Evolutionary conservation across 92 coral and sea anemone species (phyloP).

Genomic region (Porites rus): DNA sequence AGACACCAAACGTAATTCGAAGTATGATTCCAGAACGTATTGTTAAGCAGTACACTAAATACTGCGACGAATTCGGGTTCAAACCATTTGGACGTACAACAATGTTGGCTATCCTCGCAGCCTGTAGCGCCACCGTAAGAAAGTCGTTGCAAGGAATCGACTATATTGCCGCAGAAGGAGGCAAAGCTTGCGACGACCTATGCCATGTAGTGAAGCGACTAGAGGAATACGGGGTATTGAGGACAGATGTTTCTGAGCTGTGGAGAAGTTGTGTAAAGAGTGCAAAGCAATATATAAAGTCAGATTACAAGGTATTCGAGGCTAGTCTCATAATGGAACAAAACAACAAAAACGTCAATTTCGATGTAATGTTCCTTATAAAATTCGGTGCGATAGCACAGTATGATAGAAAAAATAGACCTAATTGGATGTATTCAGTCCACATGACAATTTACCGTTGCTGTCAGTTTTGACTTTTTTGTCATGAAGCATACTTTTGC

Average conservation of each 20-base stretch:
- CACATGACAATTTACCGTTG: too few relatives aligned
- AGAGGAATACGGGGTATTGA: conserved; percentile 15
- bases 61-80: conserved; percentile 46
- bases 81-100: conserved; percentile 33
- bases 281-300: conserved; percentile 36
- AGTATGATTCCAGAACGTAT: conserved; percentile 48
- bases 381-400: background rate
- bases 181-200: conserved; percentile 31
- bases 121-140: conserved; percentile 33
- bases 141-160: conserved; percentile 43
- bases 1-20: conserved; percentile 53
- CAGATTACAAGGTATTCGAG: conserved; percentile 41
- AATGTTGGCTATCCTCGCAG: conserved; percentile 20
- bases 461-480: too few relatives aligned
- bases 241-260: background rate
- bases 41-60: conserved; percentile 19
- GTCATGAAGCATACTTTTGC: too few relatives aligned
- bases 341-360: background rate
- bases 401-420: background rate
- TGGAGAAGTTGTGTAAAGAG: conserved; percentile 12
- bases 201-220: background rate
- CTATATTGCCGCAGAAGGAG: conserved; percentile 37
- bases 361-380: background rate
- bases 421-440: background rate
- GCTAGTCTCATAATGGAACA: background rate